Evolutionary conservation across 2,797 vertebrate species (phyloP).

Genomic region (Phrynocephalus vlangalii): DNA sequence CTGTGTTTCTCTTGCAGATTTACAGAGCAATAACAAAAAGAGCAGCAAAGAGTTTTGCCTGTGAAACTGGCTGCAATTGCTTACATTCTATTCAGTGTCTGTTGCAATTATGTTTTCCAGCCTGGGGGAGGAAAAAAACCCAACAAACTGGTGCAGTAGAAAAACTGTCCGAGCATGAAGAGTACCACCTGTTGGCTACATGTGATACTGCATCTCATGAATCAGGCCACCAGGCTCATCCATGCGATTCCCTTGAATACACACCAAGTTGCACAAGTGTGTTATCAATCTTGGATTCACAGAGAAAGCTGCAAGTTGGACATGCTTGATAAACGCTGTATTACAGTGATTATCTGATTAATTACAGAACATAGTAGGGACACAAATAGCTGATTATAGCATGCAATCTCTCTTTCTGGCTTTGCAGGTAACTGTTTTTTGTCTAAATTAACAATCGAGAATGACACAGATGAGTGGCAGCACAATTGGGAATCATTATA

Average conservation of each 20-base stretch:
- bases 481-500: background rate
- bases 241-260: background rate
- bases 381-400: background rate
- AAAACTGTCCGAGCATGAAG: background rate
- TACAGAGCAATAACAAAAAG: background rate
- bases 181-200: conserved; percentile 27
- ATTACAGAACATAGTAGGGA: conserved; percentile 17
- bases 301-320: conserved; percentile 42
- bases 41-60: conserved; percentile 26
- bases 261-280: conserved; percentile 19
- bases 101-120: conserved; percentile 1
- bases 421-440: background rate
- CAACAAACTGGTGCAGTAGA: background rate
- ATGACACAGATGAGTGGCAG: background rate
- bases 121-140: background rate
- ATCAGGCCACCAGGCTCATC: conserved; percentile 2
- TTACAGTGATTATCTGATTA: conserved; percentile 29
- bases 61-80: background rate
- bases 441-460: conserved; percentile 26
- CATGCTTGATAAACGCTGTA: conserved; percentile 25
- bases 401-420: background rate
- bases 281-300: background rate
- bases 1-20: conserved; percentile 43
- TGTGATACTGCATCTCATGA: background rate
- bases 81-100: conserved; percentile 8